A percentile compares a stretch with the other conserved stretches of the same genome.
phyloP scores from a whole-genome alignment of 2,113 vertebrate genomes.

The Opisthocomus hoazin region DNA sequence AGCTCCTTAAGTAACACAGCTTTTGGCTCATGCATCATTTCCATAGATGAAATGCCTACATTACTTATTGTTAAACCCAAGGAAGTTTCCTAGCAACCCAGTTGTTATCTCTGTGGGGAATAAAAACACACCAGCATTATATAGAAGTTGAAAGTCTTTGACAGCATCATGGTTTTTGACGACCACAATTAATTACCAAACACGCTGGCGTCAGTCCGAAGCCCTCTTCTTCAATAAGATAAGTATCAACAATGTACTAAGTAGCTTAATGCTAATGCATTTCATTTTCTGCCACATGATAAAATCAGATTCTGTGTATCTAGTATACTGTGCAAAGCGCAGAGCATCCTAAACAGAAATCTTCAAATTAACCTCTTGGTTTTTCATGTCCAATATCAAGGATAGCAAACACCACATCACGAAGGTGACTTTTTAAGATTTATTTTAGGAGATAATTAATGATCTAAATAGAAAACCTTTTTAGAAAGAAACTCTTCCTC shows the following conservation, averaged over 20 bases:
- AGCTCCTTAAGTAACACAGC: background rate
- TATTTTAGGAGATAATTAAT: background rate
- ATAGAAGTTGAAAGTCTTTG: background rate
- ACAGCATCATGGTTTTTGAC: slow-evolving; percentile 16
- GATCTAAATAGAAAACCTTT: background rate
- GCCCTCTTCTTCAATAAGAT: slow-evolving; percentile 5
- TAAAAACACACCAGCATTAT: background rate
- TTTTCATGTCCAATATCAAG: background rate
- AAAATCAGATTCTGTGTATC: background rate
- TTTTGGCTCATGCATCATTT: background rate
- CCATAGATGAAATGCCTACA: background rate
- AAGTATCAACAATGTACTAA: slow-evolving; percentile 21
- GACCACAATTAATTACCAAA: slow-evolving; percentile 21
- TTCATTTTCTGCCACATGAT: slow-evolving; percentile 9
- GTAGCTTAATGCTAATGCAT: background rate
- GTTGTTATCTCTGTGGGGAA: background rate
- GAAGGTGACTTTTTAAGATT: background rate
- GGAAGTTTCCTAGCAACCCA: slow-evolving; percentile 55
- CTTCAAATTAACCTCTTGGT: slow-evolving; percentile 44
- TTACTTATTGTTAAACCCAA: background rate
- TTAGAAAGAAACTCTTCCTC: background rate
- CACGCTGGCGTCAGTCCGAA: background rate
- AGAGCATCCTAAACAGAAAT: slow-evolving; percentile 18
- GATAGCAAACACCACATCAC: background rate
- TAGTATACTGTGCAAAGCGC: background rate